phyloP scores from a whole-genome alignment of 2,113 vertebrate genomes.

The Azemiops feae region DNA sequence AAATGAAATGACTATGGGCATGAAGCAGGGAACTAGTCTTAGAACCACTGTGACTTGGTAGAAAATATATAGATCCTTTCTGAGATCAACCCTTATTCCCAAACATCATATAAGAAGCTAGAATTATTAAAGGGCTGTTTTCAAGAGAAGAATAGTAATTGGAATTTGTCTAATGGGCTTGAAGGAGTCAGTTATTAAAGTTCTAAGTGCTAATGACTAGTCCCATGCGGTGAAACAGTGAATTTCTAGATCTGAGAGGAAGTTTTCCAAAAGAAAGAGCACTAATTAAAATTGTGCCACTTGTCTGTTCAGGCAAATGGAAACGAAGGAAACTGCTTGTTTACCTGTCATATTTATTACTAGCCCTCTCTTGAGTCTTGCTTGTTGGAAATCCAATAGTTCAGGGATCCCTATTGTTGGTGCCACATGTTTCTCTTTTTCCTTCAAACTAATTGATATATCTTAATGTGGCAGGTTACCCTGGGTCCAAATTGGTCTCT shows the following conservation, averaged over 20 bases:
- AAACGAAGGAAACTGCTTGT: background rate
- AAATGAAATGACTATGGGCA: background rate
- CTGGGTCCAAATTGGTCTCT: background rate
- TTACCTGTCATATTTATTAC: background rate
- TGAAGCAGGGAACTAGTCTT: background rate
- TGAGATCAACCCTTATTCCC: background rate
- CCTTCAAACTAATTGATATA: background rate
- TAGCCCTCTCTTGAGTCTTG: background rate
- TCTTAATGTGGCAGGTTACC: background rate
- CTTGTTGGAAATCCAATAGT: background rate
- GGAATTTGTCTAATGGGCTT: background rate
- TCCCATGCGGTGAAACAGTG: background rate
- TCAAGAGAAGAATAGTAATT: background rate
- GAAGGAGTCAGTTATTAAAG: background rate
- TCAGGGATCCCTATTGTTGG: background rate
- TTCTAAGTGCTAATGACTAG: background rate
- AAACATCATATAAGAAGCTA: background rate
- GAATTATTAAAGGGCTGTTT: background rate
- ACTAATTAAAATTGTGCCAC: background rate
- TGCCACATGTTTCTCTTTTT: background rate
- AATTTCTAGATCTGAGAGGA: background rate
- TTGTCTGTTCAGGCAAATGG: background rate
- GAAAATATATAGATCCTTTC: background rate
- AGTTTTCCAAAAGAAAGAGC: background rate
- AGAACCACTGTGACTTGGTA: background rate